Percentiles rank a stretch among this genome's conserved stretches.
Conservation (phyloP, 2,888 invertebrate species). For the Eudasyphora cyanicolor region DNA sequence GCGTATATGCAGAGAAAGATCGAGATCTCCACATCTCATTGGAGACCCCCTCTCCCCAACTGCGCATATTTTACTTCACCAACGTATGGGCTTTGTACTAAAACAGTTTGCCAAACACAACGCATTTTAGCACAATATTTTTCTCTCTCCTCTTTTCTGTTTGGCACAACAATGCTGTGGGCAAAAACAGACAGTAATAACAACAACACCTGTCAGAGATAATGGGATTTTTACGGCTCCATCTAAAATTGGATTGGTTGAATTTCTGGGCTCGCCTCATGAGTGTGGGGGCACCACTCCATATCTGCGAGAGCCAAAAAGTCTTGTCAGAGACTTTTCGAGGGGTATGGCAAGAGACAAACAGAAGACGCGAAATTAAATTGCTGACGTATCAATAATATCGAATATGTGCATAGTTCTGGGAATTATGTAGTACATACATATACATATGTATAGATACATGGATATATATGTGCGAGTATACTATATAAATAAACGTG, state of each 20-base stretch:
- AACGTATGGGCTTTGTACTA: neutral
- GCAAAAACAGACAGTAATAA: neutral
- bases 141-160: neutral
- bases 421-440: neutral
- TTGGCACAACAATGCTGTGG: too few species aligned
- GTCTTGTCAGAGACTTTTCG: too few species aligned
- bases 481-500: neutral
- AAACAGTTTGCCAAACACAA: neutral
- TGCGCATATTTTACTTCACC: too few species aligned
- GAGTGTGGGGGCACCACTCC: neutral
- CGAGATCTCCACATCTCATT: neutral
- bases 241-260: slow-evolving; percentile 47
- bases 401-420: neutral
- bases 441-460: neutral
- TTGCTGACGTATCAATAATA: neutral
- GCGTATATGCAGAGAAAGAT: too few species aligned
- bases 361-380: neutral
- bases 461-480: neutral
- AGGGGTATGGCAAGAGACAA: neutral
- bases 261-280: slow-evolving; percentile 48
- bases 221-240: neutral
- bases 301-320: neutral
- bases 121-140: neutral
- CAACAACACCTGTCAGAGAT: neutral
- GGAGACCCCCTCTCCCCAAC: neutral